Conservation (phyloP, 2,797 vertebrate species). For the Catostomus latipinnis region DNA sequence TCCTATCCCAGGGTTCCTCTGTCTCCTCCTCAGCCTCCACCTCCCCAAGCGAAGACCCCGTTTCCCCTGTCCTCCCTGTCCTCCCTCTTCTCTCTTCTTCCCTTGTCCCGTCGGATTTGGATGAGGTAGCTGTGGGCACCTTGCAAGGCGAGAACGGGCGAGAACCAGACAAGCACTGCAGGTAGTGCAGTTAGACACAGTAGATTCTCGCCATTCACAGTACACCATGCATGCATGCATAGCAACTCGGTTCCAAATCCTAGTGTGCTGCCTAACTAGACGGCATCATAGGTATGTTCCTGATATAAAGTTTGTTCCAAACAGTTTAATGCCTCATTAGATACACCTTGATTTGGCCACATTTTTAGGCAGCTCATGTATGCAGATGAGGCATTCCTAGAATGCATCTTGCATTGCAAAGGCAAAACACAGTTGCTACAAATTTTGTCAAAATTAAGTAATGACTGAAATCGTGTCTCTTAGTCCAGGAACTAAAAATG, state of each 20-base stretch:
- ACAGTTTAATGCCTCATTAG: too few species aligned
- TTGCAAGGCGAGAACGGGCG: constrained; percentile 52
- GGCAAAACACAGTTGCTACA: too few species aligned
- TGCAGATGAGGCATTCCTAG: background rate
- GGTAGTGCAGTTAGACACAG: constrained; percentile 74
- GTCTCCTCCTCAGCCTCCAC: constrained; percentile 71
- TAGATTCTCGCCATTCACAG: constrained; percentile 52
- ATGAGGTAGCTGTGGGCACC: constrained; percentile 52
- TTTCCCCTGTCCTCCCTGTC: constrained; percentile 72
- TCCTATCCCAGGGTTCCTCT: constrained; percentile 68
- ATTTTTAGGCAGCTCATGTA: constrained; percentile 3
- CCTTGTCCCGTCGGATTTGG: constrained; percentile 71
- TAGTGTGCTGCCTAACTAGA: background rate
- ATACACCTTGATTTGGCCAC: too few species aligned
- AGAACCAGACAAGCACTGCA: constrained; percentile 75
- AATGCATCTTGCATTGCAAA: too few species aligned
- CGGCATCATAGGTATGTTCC: background rate
- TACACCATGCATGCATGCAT: constrained; percentile 18
- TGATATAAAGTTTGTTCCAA: background rate
- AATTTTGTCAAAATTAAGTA: too few species aligned
- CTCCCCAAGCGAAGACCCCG: constrained; percentile 74
- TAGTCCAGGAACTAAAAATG: too few species aligned
- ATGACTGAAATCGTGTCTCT: too few species aligned
- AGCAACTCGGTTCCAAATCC: constrained; percentile 9
- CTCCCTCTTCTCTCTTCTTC: constrained; percentile 76